Base-by-base conservation (phyloP, 2,888 invertebrate genomes). In the Strigamia crassipes region DNA sequence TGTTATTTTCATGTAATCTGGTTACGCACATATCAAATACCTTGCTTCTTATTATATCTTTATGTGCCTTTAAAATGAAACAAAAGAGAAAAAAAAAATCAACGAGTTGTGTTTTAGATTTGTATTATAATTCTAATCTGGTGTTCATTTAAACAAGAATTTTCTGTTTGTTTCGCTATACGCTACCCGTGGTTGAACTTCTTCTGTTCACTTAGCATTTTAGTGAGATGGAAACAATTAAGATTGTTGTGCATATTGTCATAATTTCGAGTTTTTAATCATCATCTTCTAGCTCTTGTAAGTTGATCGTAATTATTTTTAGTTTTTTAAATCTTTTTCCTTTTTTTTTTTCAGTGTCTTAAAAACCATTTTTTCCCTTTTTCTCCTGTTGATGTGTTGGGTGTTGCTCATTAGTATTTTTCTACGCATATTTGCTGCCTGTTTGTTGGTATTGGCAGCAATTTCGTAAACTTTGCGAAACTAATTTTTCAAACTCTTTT, bases 361-460 rank as follows among this genome's bases (percentile, higher is more conserved):
- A 61, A 13, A 13, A 1, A 27, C 8, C 12, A 27, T 73, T 73
- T 73, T 27, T 73, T 73, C 73, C 73, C 73, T 73, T 73, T 73
- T 73, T 73, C 73, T 73, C 73, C 73, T 73, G 73, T 73, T 73
- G 73, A 73, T 73, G 73, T 73, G 73, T 73, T 73, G 73, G 56
- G 31, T 73, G 73, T 73, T 73, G 73, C 73, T 73, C 73, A 73
- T 73, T 73, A 12, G 73, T 73, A 73, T 73, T 73, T 56, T 73
- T 73, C 73, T 73, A 31, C 13, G n/a, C n/a, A 3, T 15, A 27
- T 13, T 27, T 66, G 61, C 73, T 31, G 56, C 18, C 21, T 6
- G 8, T 56, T 1, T 8, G 9, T 56, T 18, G 18, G n/a, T 18
- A 56, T 18, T 56, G 61, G 61, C 61, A 61, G n/a, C 18, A 38